Conservation (phyloP, 2,888 invertebrate species). For the Platycnemis pennipes region DNA sequence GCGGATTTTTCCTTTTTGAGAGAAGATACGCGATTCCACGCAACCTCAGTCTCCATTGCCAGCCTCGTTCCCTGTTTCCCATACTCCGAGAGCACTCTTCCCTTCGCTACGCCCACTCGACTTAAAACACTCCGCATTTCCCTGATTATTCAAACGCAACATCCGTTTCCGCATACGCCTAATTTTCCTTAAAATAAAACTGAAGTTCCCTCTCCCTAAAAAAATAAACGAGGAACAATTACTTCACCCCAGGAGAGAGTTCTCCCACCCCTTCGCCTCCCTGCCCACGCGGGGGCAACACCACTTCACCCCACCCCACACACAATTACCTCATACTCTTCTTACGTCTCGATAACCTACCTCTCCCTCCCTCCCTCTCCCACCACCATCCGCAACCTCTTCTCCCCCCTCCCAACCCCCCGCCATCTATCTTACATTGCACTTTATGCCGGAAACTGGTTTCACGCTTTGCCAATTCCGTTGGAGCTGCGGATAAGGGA, state of each 20-base stretch:
- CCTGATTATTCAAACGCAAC: conserved; percentile 48
- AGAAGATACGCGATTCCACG: not conserved
- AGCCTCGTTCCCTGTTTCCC: not conserved
- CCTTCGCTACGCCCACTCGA: not conserved
- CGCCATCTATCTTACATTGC: conserved; percentile 62
- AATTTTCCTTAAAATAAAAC: conserved; percentile 28
- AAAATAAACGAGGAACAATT: conserved; percentile 5
- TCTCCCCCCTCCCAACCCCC: not conserved
- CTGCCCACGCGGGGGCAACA: not conserved
- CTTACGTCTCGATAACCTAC: not conserved
- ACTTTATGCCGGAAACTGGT: conserved; percentile 68
- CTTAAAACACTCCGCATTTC: conserved; percentile 16
- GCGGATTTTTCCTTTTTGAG: not conserved
- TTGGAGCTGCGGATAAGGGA: conserved; percentile 15
- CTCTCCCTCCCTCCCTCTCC: not conserved
- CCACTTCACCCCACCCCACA: conserved; percentile 8
- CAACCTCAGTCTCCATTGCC: not conserved
- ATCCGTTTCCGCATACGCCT: conserved; percentile 40
- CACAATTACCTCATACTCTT: too few relatives aligned
- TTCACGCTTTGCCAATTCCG: conserved; percentile 65
- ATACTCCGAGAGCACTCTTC: not conserved
- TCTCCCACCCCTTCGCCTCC: not conserved
- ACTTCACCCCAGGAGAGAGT: not conserved
- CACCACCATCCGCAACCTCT: not conserved
- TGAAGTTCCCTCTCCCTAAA: not conserved